phyloP scores from a whole-genome alignment of 53 echinoderm and acorn worm genomes.

The Pentamera pediparva region DNA sequence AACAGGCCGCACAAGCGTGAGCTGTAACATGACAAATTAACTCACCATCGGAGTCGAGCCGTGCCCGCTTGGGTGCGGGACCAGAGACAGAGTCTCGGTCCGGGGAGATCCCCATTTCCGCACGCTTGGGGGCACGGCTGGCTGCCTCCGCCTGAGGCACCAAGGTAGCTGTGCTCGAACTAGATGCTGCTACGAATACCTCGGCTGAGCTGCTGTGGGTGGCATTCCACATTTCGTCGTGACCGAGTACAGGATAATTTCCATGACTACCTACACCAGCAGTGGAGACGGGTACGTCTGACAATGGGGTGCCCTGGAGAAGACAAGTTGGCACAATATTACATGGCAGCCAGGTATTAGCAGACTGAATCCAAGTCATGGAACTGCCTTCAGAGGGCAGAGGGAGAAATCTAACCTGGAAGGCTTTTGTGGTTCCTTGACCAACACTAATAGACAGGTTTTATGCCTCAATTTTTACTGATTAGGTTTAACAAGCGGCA shows the following conservation, averaged over 20 bases:
- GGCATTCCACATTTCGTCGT: constrained; percentile 19
- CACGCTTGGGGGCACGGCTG: constrained; percentile 21
- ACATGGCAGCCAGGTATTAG: too few relatives aligned
- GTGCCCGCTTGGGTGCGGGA: constrained; percentile 30
- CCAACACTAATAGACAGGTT: too few relatives aligned
- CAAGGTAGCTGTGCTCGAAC: not conserved
- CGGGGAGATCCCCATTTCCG: constrained; percentile 34
- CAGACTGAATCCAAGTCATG: too few relatives aligned
- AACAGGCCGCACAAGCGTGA: too few relatives aligned
- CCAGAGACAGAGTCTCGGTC: constrained; percentile 30
- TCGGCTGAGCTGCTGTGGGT: too few relatives aligned
- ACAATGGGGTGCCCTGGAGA: too few relatives aligned
- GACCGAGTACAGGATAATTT: not conserved
- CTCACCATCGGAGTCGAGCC: constrained; percentile 33
- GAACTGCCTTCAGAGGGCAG: too few relatives aligned
- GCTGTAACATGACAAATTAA: not conserved
- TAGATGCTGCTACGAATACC: not conserved
- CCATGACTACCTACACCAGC: constrained; percentile 13
- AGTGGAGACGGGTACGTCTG: not conserved
- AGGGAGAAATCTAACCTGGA: too few relatives aligned
- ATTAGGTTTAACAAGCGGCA: too few relatives aligned
- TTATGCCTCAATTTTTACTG: too few relatives aligned
- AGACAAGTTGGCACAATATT: too few relatives aligned
- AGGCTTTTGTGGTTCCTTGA: too few relatives aligned
- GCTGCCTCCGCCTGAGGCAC: constrained; percentile 6